Evolutionary conservation across 2,888 invertebrate species (phyloP).

Genomic region (Acrobasis suavella): DNA sequence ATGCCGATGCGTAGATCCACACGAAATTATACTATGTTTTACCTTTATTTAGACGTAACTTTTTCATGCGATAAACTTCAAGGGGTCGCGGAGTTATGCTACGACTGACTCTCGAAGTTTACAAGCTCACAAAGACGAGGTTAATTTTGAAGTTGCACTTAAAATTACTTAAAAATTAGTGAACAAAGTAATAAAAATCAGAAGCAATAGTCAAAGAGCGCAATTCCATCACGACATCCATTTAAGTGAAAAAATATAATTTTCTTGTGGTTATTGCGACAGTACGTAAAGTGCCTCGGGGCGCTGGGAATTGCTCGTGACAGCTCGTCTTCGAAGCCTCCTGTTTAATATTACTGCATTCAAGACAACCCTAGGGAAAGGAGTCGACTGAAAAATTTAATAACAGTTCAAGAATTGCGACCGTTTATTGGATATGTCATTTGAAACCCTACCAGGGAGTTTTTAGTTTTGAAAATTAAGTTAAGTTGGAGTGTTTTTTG

Average conservation of each 20-base stretch:
- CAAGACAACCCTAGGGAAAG: constrained; percentile 28
- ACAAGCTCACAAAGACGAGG: too few relatives aligned
- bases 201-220: constrained; percentile 17
- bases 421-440: constrained; percentile 39
- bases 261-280: constrained; percentile 20
- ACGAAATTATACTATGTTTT: too few relatives aligned
- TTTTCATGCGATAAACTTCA: too few relatives aligned
- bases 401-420: constrained; percentile 41
- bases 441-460: neutral
- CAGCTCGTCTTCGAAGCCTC: constrained; percentile 20
- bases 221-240: constrained; percentile 8
- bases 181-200: constrained; percentile 2
- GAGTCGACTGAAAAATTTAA: constrained; percentile 34
- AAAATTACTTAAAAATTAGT: too few relatives aligned
- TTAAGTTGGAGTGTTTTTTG: neutral
- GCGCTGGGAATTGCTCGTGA: constrained; percentile 16
- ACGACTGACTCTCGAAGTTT: too few relatives aligned
- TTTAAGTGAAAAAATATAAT: constrained; percentile 17
- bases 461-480: neutral
- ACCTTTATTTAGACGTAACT: too few relatives aligned
- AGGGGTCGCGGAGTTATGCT: too few relatives aligned
- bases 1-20: too few relatives aligned
- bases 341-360: constrained; percentile 32
- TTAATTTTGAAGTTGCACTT: too few relatives aligned
- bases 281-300: constrained; percentile 15